Conservation (phyloP, 2,113 vertebrate species). For the Anarhynchus alexandrinus region DNA sequence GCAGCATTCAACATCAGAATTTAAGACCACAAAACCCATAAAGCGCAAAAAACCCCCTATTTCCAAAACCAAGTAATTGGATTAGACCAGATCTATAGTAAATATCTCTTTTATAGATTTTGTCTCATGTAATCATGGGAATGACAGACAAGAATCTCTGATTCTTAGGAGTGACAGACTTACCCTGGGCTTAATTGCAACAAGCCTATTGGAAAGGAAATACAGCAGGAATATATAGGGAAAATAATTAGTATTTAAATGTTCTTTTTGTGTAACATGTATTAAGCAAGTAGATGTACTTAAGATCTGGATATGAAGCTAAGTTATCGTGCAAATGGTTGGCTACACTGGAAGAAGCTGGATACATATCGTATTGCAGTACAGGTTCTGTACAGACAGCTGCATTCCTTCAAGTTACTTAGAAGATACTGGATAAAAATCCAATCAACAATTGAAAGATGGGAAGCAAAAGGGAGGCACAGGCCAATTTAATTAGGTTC, state of each 20-base stretch:
- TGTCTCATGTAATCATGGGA: not conserved
- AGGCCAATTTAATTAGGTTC: not conserved
- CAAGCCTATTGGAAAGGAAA: not conserved
- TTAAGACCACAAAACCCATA: not conserved
- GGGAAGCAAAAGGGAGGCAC: not conserved
- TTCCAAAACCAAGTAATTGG: not conserved
- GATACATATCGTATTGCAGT: not conserved
- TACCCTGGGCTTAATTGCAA: not conserved
- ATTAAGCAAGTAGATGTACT: not conserved
- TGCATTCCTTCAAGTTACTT: not conserved
- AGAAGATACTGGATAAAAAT: not conserved
- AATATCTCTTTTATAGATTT: not conserved
- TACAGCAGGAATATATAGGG: not conserved
- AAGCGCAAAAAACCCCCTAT: not conserved
- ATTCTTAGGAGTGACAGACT: not conserved
- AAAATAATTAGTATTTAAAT: not conserved
- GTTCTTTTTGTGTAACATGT: not conserved
- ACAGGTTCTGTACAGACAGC: not conserved
- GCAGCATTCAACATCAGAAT: not conserved
- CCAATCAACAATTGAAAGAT: not conserved
- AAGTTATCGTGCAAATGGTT: rapidly evolving
- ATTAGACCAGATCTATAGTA: not conserved
- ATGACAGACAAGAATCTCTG: not conserved
- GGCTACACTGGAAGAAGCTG: not conserved
- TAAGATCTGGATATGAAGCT: not conserved